These are phyloP conservation scores for Drosophila kohkoa DNA, from an alignment of 1,140 invertebrate genomes.

Conservation along the genomic window DNA sequence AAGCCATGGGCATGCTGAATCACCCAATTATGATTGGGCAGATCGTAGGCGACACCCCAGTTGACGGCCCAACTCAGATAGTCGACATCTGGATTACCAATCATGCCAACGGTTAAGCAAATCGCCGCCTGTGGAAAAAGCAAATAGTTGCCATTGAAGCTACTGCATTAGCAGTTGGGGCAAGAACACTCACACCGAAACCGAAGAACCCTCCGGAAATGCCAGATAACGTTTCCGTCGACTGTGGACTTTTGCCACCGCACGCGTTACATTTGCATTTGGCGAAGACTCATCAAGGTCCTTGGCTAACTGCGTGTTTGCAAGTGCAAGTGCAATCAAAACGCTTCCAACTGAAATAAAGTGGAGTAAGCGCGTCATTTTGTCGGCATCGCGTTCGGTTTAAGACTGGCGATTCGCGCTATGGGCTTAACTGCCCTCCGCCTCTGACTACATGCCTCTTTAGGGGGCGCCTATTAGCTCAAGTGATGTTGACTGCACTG, in stretches of 20 bases:
- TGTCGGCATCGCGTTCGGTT: slow-evolving; percentile 36
- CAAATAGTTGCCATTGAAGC: slow-evolving; percentile 9
- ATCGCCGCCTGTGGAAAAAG: slow-evolving; percentile 66
- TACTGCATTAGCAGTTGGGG: neutral
- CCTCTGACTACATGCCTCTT: slow-evolving; percentile 14
- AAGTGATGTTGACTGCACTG: slow-evolving; percentile 57
- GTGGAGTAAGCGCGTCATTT: slow-evolving; percentile 44
- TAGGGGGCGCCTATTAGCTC: slow-evolving; percentile 47
- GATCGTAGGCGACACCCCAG: slow-evolving; percentile 91
- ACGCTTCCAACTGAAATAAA: neutral
- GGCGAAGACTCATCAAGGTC: neutral
- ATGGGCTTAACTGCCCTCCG: neutral
- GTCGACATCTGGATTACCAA: slow-evolving; percentile 78
- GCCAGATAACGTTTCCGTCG: slow-evolving; percentile 81
- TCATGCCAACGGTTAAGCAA: slow-evolving; percentile 79
- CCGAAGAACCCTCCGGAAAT: slow-evolving; percentile 84
- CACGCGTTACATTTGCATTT: slow-evolving; percentile 40
- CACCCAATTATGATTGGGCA: slow-evolving; percentile 89
- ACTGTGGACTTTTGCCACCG: slow-evolving; percentile 55
- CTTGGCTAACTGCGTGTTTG: neutral
- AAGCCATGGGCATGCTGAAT: slow-evolving; percentile 85
- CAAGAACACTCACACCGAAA: slow-evolving; percentile 73
- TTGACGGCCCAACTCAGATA: slow-evolving; percentile 86
- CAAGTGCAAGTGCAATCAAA: slow-evolving; percentile 15
- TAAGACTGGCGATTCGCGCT: slow-evolving; percentile 42